Conservation (phyloP, 2,113 vertebrate species). For the Cyanoramphus novaezelandiae region DNA sequence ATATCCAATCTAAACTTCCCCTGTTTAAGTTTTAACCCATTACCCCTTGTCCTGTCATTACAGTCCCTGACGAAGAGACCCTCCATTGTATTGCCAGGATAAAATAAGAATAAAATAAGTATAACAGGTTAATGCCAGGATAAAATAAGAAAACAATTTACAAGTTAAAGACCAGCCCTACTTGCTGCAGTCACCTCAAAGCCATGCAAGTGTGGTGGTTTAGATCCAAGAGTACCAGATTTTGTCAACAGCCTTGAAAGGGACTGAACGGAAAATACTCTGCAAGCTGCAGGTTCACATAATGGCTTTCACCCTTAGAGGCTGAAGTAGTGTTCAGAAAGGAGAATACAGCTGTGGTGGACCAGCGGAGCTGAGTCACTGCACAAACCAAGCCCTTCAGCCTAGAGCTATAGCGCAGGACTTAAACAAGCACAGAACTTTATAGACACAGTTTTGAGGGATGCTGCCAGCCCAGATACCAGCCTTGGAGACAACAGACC, state of each 20-base stretch:
- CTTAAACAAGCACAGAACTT: not conserved
- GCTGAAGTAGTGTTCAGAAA: not conserved
- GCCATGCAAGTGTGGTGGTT: not conserved
- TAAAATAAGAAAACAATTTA: not conserved
- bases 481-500: not conserved
- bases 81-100: not conserved
- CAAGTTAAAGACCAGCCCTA: not conserved
- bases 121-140: not conserved
- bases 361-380: not conserved
- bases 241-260: not conserved
- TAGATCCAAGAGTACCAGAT: not conserved
- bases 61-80: too few species aligned
- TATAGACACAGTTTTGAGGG: not conserved
- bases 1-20: too few species aligned
- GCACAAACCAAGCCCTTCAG: not conserved
- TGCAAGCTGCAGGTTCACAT: not conserved
- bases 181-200: not conserved
- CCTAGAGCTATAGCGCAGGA: not conserved
- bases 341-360: fast-evolving
- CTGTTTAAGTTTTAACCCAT: too few species aligned
- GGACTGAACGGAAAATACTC: not conserved
- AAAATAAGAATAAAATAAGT: not conserved
- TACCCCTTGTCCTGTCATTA: too few species aligned
- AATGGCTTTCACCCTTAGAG: not conserved
- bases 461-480: not conserved